Evolutionary conservation across 1,140 invertebrate species (phyloP).

Genomic region (Chrysomallon squamiferum): DNA sequence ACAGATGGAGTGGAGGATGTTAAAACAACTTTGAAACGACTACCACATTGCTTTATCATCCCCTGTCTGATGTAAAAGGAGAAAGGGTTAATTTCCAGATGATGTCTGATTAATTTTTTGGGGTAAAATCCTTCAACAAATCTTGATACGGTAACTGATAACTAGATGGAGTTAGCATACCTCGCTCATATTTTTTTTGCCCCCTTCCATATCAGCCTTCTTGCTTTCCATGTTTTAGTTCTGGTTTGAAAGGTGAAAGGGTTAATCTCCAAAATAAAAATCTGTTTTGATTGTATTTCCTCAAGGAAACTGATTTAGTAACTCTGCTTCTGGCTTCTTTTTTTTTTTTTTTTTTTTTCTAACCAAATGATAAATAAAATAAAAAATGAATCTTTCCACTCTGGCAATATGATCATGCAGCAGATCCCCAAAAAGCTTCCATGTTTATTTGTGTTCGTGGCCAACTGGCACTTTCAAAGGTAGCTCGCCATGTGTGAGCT

Average conservation of each 20-base stretch:
- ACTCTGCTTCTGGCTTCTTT: conserved; percentile 5
- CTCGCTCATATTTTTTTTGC: too few species aligned
- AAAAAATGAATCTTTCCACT: background rate
- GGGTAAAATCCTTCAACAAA: too few species aligned
- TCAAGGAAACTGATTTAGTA: conserved; percentile 7
- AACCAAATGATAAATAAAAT: conserved; percentile 9
- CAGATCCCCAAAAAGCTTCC: background rate
- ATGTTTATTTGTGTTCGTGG: conserved; percentile 8
- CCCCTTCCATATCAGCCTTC: too few species aligned
- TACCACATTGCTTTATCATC: background rate
- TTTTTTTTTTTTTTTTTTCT: too few species aligned
- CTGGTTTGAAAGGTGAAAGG: conserved; percentile 1
- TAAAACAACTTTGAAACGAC: background rate
- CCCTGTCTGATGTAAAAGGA: background rate
- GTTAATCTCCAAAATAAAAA: conserved; percentile 4
- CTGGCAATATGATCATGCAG: conserved; percentile 2
- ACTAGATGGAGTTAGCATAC: too few species aligned
- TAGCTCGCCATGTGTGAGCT: conserved; percentile 2
- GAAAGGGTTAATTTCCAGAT: conserved; percentile 4
- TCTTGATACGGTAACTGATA: too few species aligned
- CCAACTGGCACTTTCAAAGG: conserved; percentile 10
- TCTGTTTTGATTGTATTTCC: background rate
- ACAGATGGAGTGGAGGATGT: background rate
- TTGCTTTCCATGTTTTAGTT: too few species aligned
- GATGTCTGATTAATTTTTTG: too few species aligned